phyloP scores from a whole-genome alignment of 2,888 invertebrate species.

The Callimorpha dominula region DNA sequence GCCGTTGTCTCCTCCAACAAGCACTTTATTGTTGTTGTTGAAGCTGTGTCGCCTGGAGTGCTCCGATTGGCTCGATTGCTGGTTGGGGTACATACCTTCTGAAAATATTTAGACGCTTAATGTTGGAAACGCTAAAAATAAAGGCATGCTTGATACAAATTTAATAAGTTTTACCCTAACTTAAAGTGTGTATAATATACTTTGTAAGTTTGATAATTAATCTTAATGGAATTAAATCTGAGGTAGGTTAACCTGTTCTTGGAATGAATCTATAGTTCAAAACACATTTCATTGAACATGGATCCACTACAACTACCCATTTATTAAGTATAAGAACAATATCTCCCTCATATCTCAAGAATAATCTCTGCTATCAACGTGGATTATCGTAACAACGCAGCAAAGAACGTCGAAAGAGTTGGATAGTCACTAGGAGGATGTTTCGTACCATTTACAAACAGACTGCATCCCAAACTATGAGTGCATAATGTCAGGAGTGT shows the following conservation, averaged over 20 bases:
- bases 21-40: slow-evolving; percentile 82
- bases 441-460: too few relatives aligned
- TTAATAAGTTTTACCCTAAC: neutral
- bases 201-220: neutral
- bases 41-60: slow-evolving; percentile 82
- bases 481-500: too few relatives aligned
- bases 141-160: neutral
- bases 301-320: neutral
- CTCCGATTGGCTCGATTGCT: slow-evolving; percentile 76
- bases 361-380: too few relatives aligned
- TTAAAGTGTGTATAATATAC: neutral
- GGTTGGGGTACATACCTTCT: slow-evolving; percentile 72
- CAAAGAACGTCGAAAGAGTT: too few relatives aligned
- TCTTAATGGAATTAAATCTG: too few relatives aligned
- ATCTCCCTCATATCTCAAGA: too few relatives aligned
- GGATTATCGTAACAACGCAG: too few relatives aligned
- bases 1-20: slow-evolving; percentile 77
- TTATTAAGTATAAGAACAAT: neutral
- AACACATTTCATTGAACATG: neutral
- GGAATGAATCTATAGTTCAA: neutral
- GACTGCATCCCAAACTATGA: too few relatives aligned
- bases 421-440: too few relatives aligned
- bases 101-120: slow-evolving; percentile 43
- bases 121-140: neutral
- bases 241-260: neutral